Evolutionary conservation across 1,140 invertebrate genomes (phyloP), one percentile per base, ranked within the genome.

Genomic region (Heliconius hermathena): DNA sequence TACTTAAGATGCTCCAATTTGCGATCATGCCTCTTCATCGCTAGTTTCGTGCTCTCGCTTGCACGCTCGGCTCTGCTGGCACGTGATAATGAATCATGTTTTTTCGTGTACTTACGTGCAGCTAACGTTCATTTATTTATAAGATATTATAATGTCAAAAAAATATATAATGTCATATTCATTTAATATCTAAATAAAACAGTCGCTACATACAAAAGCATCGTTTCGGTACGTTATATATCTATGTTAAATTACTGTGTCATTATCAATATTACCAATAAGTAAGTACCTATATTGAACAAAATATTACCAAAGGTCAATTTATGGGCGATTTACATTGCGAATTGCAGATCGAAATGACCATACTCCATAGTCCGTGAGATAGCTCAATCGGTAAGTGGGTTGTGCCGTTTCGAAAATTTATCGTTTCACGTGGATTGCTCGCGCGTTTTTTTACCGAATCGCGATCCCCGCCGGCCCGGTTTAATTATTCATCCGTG

Each of bases 401-500:
- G 87, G 88, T 90, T 91, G 83, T 84, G 89, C 90, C 91, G 90
- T 93, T 93, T 81, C 82, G 83, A 78, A 86, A 88, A 93, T 93
- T 93, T 93, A 94, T 93, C 87, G 89, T 74, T 82, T 85, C 81
- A 87, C 81, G 83, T 88, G 79, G 77, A 84, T 73, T 41, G 82
- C 83, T 84, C 81, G 81, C 85, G 81, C 76, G 84, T 89, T 94
- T 94, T 29, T 94, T 94, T 93, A 87, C 87, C 86, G 87, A 81
- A 85, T 91, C 87, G 91, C 90, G 88, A 88, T 91, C 90, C 87
- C 88, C 88, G 85, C 88, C 89, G 87, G 82, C 89, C 88, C 88
- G 89, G 90, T 92, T 95, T 94, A 95, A 95, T 95, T 95, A 95
- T 95, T 95, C 94, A 95, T 91, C 84, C 87, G 87, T 88, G 87